Conservation (phyloP, 37 sponge, comb jelly and placozoan species). For the Aplysina aerophoba region DNA sequence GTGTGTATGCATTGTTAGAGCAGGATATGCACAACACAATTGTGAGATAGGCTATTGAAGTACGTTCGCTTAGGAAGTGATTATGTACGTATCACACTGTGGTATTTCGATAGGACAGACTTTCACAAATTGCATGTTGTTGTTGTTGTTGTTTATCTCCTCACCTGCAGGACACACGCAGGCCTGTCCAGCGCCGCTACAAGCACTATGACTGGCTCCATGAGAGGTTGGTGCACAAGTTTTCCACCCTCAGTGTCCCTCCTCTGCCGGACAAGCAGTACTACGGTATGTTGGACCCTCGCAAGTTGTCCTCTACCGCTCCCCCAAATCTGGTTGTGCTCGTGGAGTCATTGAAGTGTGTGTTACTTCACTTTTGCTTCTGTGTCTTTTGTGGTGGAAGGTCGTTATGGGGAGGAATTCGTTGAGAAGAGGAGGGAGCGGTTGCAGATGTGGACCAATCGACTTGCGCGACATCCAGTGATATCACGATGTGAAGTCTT, state of each 20-base stretch:
- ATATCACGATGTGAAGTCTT: constrained; percentile 80
- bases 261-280: constrained; percentile 96
- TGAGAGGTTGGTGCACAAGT: constrained; percentile 86
- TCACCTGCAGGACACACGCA: constrained; percentile 25
- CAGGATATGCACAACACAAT: too few relatives aligned
- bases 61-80: too few relatives aligned
- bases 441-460: constrained; percentile 91
- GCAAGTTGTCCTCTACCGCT: too few relatives aligned
- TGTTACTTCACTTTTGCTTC: background rate
- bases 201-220: constrained; percentile 96
- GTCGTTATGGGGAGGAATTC: constrained; percentile 91
- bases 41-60: too few relatives aligned
- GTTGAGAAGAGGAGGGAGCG: constrained; percentile 89
- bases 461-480: constrained; percentile 95
- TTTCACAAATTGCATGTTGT: too few relatives aligned
- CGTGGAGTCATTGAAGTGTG: constrained; percentile 7
- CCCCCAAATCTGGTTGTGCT: too few relatives aligned
- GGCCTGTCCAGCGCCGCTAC: constrained; percentile 80
- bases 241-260: constrained; percentile 81
- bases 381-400: constrained; percentile 18
- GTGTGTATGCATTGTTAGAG: too few relatives aligned
- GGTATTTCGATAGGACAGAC: too few relatives aligned
- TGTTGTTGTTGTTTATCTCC: too few relatives aligned
- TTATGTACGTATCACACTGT: too few relatives aligned
- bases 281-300: constrained; percentile 68